These are phyloP conservation scores for Philaethria dido DNA, from an alignment of 2,888 invertebrate species.

Conservation along the genomic window DNA sequence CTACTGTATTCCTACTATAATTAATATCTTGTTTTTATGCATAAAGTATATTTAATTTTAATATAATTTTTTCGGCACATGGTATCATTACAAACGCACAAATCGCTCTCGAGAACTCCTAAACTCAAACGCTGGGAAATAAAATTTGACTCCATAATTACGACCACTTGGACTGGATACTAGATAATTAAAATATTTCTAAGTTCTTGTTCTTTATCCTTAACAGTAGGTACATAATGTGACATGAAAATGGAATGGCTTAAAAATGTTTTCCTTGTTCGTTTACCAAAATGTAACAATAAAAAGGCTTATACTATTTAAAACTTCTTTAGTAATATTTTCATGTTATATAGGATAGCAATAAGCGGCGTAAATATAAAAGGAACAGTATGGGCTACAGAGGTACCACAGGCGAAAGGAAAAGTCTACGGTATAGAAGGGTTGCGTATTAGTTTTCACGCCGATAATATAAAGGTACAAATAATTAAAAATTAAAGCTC, in stretches of 20 bases:
- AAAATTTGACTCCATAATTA: no score
- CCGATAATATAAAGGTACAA: slow-evolving; percentile 16
- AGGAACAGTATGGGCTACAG: background rate
- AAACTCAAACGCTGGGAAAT: no score
- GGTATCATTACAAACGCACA: no score
- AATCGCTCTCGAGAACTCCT: no score
- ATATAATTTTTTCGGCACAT: no score
- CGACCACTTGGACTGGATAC: no score
- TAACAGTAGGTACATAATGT: background rate
- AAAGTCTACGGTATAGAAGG: slow-evolving; percentile 13
- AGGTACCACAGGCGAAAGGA: background rate
- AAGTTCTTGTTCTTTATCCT: no score
- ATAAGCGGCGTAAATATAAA: background rate
- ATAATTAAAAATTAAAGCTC: no score
- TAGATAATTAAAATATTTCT: no score
- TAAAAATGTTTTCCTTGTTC: no score
- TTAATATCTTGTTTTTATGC: background rate
- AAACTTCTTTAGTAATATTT: background rate
- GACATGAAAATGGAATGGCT: no score
- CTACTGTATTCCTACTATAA: background rate
- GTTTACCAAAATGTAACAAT: background rate
- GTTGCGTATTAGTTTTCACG: background rate
- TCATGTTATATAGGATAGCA: background rate
- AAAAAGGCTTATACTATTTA: background rate
- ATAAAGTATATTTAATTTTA: background rate